Percentiles rank a stretch among this genome's conserved stretches.
Evolutionary conservation across 2,113 vertebrate genomes (phyloP).

Genomic region (Lophotis ruficrista): DNA sequence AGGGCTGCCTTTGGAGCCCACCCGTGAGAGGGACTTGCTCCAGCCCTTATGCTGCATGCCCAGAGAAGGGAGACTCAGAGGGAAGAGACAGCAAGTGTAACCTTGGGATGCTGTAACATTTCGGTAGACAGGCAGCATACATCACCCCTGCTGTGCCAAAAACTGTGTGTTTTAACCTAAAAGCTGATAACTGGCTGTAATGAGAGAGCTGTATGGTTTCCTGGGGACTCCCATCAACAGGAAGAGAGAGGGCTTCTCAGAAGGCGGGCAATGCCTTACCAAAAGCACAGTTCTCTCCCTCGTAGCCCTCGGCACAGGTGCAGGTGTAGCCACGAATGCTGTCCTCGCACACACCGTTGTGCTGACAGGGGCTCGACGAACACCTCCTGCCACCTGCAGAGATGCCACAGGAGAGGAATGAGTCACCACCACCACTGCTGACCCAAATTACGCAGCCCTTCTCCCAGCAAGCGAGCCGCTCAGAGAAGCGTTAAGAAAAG

Average conservation of each 20-base stretch:
- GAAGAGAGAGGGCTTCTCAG: background rate
- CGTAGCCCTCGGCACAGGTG: constrained; percentile 72
- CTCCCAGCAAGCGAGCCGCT: fast-evolving
- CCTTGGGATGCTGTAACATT: fast-evolving
- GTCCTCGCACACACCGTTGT: constrained; percentile 80
- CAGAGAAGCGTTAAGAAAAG: background rate
- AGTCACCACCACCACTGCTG: background rate
- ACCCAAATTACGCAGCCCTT: background rate
- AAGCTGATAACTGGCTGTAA: fast-evolving
- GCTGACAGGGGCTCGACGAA: constrained; percentile 81
- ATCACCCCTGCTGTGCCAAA: background rate
- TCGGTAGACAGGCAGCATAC: background rate
- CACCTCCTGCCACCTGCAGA: constrained; percentile 80
- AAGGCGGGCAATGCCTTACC: background rate
- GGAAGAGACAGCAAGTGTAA: fast-evolving
- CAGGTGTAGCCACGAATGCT: constrained; percentile 81
- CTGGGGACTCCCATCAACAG: fast-evolving
- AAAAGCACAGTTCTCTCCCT: constrained; percentile 81
- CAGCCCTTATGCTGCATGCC: background rate
- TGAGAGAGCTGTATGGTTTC: background rate
- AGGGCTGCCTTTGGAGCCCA: background rate
- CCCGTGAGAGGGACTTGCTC: fast-evolving
- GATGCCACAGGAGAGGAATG: background rate
- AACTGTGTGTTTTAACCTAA: background rate
- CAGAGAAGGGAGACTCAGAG: background rate